phyloP scores from a whole-genome alignment of 2,113 vertebrate species.

The Tupaia chinensis region DNA sequence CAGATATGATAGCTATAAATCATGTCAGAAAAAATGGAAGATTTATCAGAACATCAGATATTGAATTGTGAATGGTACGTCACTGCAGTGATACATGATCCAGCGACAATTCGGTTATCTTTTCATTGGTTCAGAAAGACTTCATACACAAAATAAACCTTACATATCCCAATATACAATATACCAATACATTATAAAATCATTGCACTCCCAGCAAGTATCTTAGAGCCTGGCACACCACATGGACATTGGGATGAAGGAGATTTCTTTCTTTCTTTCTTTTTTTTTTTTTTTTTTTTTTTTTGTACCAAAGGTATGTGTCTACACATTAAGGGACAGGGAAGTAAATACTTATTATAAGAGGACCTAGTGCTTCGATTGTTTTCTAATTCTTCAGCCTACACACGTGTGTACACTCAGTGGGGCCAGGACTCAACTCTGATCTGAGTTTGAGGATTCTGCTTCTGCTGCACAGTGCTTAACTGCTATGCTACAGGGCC shows the following conservation, averaged over 20 bases:
- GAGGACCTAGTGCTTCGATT: no score
- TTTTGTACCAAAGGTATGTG: no score
- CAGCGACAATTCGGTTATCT: background rate
- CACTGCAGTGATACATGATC: background rate
- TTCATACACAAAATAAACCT: background rate
- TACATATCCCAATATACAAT: background rate
- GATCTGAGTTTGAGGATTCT: no score
- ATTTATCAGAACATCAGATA: constrained; percentile 5
- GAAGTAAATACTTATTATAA: no score
- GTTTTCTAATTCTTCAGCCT: no score
- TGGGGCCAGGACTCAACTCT: no score
- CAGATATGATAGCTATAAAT: background rate
- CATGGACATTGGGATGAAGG: background rate
- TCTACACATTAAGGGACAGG: no score
- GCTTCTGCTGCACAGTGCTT: no score
- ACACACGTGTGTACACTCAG: no score
- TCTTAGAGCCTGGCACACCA: background rate
- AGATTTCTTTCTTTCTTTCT: no score
- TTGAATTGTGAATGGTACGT: background rate
- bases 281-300: no score
- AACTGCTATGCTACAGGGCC: no score
- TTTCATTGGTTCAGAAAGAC: background rate
- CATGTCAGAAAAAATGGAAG: background rate
- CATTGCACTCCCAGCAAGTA: background rate
- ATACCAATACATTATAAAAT: background rate